Evolutionary conservation across 2,113 vertebrate species (phyloP), one percentile per base, ranked within the genome.

Genomic region (Pterophyllum scalare): DNA sequence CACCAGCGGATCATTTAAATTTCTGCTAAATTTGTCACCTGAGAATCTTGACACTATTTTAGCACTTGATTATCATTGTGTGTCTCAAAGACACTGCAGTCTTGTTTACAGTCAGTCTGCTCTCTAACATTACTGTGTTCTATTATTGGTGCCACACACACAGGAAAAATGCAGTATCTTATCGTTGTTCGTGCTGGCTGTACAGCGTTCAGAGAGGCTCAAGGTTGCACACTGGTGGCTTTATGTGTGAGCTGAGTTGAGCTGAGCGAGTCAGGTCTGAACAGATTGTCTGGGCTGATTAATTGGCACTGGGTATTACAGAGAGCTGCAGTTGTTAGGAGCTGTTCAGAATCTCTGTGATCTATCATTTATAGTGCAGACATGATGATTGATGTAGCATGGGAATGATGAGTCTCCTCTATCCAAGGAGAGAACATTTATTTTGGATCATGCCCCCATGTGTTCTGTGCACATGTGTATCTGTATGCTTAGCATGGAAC

Each of bases 221-320:
- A 91, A 87, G 89, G 87, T 81, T 81, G 85, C 60, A 60, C 10
- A 49, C 24, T 33, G 64, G 52, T 78, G 52, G 26, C 54, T 82
- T 89, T 35, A 56, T 70, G 83, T 79, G 60, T 81, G 77, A 64
- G 49, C 65, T 81, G 77, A 64, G 49, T 28, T 14, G 9, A 77
- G 83, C 17, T 65, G 33, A 57, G 28, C 80, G 33, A 77, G 78
- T 38, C 20, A 49, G 19, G 28, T 17, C 46, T 33, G 52, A 65
- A 79, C 62, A 57, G 80, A 78, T 75, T 83, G 57, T 56, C 40
- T 19, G 72, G 9, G 19, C 31, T 89, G 78, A 91, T 89, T 67
- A 59, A 80, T 75, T 74, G 60, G 11, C 35, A 80, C 54, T 57
- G 14, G 28, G 43, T 6, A 3, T 49, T 10, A 43, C 65, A 70